phyloP scores from a whole-genome alignment of 2,797 vertebrate genomes.

The Oceanodroma leucorhoa region DNA sequence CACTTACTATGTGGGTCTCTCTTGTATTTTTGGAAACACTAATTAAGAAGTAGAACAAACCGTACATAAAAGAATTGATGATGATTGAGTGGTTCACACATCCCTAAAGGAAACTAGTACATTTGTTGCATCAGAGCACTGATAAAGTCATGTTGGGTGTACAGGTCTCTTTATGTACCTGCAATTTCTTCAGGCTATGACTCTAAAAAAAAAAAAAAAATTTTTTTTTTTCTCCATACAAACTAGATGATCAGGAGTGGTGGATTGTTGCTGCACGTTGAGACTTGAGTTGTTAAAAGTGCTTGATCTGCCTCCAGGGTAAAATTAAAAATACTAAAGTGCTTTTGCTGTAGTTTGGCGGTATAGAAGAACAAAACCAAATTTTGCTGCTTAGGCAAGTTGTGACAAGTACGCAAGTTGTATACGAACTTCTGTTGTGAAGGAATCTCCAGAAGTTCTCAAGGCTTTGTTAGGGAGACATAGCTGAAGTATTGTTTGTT shows the following conservation, averaged over 20 bases:
- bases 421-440: neutral
- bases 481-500: neutral
- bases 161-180: constrained; percentile 5
- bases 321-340: constrained; percentile 15
- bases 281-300: constrained; percentile 45
- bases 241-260: constrained; percentile 9
- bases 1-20: constrained; percentile 59
- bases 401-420: constrained; percentile 18
- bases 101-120: constrained; percentile 65
- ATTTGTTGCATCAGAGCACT: constrained; percentile 38
- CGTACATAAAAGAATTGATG: constrained; percentile 61
- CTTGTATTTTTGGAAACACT: constrained; percentile 67
- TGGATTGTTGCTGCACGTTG: constrained; percentile 36
- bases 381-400: constrained; percentile 12
- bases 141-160: constrained; percentile 46
- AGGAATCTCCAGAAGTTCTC: neutral
- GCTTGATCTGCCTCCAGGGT: constrained; percentile 39
- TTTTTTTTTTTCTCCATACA: neutral
- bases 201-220: neutral
- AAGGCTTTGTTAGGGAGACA: neutral
- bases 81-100: constrained; percentile 37
- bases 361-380: neutral
- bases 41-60: constrained; percentile 76
- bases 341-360: neutral
- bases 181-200: constrained; percentile 37